These are phyloP conservation scores for Cyclophora punctaria DNA, from an alignment of 2,888 invertebrate species.

Conservation along the genomic window DNA sequence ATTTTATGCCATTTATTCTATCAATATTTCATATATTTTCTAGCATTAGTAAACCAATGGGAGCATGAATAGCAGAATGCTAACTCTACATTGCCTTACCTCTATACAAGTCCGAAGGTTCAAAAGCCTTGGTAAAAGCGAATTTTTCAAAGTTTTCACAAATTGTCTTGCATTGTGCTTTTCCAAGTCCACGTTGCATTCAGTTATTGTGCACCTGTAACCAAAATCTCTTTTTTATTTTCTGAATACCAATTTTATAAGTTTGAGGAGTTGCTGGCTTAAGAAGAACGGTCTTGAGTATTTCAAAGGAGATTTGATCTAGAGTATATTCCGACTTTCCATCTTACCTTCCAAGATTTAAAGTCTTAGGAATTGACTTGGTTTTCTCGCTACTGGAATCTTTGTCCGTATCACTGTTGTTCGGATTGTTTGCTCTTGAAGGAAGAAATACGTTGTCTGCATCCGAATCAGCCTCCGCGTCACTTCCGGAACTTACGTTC, in stretches of 20 bases:
- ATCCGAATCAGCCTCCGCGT: slow-evolving; percentile 66
- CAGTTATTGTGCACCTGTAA: slow-evolving; percentile 63
- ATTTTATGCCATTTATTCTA: too few relatives aligned
- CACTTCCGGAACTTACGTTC: slow-evolving; percentile 70
- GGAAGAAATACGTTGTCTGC: slow-evolving; percentile 69
- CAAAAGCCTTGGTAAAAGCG: slow-evolving; percentile 84
- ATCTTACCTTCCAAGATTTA: slow-evolving; percentile 61
- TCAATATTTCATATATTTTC: too few relatives aligned
- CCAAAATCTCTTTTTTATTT: neutral
- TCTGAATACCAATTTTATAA: neutral
- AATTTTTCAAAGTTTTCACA: slow-evolving; percentile 82
- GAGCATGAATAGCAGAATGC: too few relatives aligned
- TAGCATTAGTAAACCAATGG: too few relatives aligned
- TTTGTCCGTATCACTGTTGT: slow-evolving; percentile 31
- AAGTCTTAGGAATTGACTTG: slow-evolving; percentile 59
- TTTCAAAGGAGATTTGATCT: too few relatives aligned
- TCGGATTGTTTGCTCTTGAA: slow-evolving; percentile 51
- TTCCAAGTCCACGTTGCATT: slow-evolving; percentile 88
- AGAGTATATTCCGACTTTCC: too few relatives aligned
- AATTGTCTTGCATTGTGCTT: slow-evolving; percentile 91
- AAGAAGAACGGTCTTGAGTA: too few relatives aligned
- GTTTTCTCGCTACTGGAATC: slow-evolving; percentile 36
- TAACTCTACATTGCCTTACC: slow-evolving; percentile 35
- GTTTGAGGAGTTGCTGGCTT: neutral
- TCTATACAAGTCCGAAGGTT: slow-evolving; percentile 87